phyloP scores from a whole-genome alignment of 2,888 invertebrate genomes.

The Clitarchus hookeri region DNA sequence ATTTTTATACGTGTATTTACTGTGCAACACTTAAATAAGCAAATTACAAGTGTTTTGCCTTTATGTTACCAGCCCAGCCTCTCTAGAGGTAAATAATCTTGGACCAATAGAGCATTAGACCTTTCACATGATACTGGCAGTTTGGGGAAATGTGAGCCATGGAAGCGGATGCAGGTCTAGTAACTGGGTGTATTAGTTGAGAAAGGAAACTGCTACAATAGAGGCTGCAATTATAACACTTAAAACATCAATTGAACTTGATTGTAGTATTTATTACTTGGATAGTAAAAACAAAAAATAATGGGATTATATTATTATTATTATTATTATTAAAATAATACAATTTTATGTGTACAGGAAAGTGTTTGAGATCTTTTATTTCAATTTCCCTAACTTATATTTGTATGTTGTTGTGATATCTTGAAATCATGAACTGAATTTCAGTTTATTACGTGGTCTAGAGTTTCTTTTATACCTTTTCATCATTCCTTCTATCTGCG shows the following conservation, averaged over 20 bases:
- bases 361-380: not conserved
- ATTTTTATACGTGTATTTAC: slow-evolving; percentile 43
- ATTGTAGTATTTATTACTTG: slow-evolving; percentile 47
- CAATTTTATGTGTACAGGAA: slow-evolving; percentile 46
- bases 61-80: slow-evolving; percentile 28
- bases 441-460: too few relatives aligned
- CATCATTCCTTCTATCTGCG: too few relatives aligned
- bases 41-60: slow-evolving; percentile 31
- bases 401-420: too few relatives aligned
- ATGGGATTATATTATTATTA: slow-evolving; percentile 43
- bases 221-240: not conserved
- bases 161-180: not conserved
- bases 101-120: slow-evolving; percentile 35
- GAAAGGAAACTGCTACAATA: not conserved
- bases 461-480: too few relatives aligned
- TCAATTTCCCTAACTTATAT: not conserved
- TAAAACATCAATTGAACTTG: slow-evolving; percentile 39
- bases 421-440: too few relatives aligned
- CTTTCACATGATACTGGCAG: slow-evolving; percentile 19
- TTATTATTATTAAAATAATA: slow-evolving; percentile 42
- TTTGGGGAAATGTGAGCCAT: not conserved
- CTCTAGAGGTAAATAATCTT: slow-evolving; percentile 33
- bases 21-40: slow-evolving; percentile 33
- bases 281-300: slow-evolving; percentile 40
- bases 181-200: not conserved